phyloP scores from a whole-genome alignment of 2,888 invertebrate species.

The Athrips mouffetella region DNA sequence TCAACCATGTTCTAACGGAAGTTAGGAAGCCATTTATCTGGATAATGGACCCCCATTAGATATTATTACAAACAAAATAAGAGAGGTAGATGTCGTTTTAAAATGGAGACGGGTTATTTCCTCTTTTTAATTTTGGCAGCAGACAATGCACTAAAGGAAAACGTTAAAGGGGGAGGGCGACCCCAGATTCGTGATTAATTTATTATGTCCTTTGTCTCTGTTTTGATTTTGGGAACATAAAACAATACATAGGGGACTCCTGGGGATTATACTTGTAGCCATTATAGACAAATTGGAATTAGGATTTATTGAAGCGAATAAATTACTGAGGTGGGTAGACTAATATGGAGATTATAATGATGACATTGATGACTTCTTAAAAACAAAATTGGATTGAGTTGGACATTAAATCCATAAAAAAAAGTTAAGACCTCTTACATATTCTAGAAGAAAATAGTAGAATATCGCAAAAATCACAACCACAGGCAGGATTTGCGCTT shows the following conservation, averaged over 20 bases:
- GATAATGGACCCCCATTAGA: background rate
- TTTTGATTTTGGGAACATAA: conserved; percentile 60
- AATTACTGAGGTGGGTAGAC: background rate
- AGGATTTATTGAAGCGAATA: background rate
- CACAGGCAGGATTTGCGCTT: no score
- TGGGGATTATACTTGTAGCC: conserved; percentile 1
- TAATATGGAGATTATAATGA: background rate
- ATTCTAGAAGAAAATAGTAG: no score
- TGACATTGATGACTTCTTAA: no score
- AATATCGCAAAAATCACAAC: no score
- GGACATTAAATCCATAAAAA: no score
- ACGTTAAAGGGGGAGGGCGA: conserved; percentile 67
- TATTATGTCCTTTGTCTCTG: conserved; percentile 74
- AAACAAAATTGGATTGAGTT: no score
- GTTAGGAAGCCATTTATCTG: background rate
- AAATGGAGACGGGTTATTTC: conserved; percentile 57
- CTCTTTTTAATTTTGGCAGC: conserved; percentile 73
- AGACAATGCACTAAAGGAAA: conserved; percentile 74
- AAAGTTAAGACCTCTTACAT: no score
- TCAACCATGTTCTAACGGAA: no score
- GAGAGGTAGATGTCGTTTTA: conserved; percentile 58
- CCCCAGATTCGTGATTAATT: conserved; percentile 73
- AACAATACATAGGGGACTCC: conserved; percentile 18
- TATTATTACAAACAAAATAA: conserved; percentile 19
- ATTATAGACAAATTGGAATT: background rate